A percentile compares a stretch with the other conserved stretches of the same genome.
Evolutionary conservation across 2,113 vertebrate species (phyloP).

Genomic region (Trichechus manatus): DNA sequence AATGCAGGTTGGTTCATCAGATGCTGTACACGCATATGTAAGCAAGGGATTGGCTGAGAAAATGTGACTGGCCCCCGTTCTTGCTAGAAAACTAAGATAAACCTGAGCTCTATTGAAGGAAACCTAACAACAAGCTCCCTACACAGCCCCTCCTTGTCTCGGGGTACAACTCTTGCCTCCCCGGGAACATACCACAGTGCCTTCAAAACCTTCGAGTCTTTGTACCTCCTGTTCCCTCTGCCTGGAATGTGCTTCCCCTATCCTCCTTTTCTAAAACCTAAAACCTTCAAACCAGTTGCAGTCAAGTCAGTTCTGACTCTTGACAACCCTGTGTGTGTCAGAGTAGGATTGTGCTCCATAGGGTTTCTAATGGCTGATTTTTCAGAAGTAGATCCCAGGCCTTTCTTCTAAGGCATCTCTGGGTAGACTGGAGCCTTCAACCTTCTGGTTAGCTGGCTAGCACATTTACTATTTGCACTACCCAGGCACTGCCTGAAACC

Average conservation of each 20-base stretch:
- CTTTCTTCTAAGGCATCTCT: too few species aligned
- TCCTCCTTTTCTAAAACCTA: neutral
- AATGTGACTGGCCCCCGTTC: neutral
- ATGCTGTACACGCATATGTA: fast-evolving
- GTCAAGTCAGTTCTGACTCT: neutral
- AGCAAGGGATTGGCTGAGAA: fast-evolving
- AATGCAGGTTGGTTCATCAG: neutral
- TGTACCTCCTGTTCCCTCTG: neutral
- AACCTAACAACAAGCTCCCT: fast-evolving
- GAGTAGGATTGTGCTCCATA: too few species aligned
- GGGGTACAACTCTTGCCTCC: neutral
- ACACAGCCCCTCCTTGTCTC: too few species aligned
- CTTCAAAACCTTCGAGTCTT: neutral
- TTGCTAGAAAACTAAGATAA: fast-evolving
- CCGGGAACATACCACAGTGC: fast-evolving
- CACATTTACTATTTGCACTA: too few species aligned
- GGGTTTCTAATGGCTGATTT: too few species aligned
- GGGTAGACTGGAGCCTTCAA: too few species aligned
- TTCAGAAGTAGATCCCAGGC: too few species aligned
- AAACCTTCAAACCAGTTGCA: neutral
- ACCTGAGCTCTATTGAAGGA: fast-evolving
- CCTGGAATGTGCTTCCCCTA: fast-evolving
- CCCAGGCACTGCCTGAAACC: neutral
- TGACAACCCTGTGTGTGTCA: neutral
- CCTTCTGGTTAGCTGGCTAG: too few species aligned